These are phyloP conservation scores for Agrotis puta DNA, from an alignment of 2,888 invertebrate species.

Conservation along the genomic window DNA sequence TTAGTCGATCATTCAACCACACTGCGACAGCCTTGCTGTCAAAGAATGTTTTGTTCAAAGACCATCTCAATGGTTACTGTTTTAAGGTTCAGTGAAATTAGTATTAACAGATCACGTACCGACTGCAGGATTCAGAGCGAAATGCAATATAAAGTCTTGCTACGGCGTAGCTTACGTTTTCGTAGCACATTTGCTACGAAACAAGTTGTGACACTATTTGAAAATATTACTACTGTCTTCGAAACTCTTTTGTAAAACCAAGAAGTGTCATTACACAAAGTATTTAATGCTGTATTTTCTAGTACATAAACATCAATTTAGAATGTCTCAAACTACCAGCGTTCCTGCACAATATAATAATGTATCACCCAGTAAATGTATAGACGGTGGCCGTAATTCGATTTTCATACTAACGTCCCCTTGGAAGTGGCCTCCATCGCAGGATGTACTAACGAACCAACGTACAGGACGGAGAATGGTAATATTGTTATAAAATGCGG, in stretches of 20 bases:
- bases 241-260: neutral
- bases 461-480: constrained; percentile 24
- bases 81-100: too few species aligned
- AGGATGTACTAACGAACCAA: constrained; percentile 46
- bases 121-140: neutral
- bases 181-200: constrained; percentile 18
- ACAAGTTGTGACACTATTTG: neutral
- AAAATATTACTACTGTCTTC: neutral
- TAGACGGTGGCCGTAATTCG: constrained; percentile 69
- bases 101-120: neutral
- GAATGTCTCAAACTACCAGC: neutral
- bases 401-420: constrained; percentile 73
- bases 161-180: constrained; percentile 27
- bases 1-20: too few species aligned
- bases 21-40: too few species aligned
- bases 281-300: neutral
- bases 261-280: neutral
- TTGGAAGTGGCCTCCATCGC: constrained; percentile 54
- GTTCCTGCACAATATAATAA: constrained; percentile 58
- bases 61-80: neutral
- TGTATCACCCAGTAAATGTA: constrained; percentile 68
- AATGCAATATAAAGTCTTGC: neutral
- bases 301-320: neutral
- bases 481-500: constrained; percentile 46
- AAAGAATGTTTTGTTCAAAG: too few species aligned